phyloP scores from a whole-genome alignment of 2,113 vertebrate genomes.

The Laterallus jamaicensis region DNA sequence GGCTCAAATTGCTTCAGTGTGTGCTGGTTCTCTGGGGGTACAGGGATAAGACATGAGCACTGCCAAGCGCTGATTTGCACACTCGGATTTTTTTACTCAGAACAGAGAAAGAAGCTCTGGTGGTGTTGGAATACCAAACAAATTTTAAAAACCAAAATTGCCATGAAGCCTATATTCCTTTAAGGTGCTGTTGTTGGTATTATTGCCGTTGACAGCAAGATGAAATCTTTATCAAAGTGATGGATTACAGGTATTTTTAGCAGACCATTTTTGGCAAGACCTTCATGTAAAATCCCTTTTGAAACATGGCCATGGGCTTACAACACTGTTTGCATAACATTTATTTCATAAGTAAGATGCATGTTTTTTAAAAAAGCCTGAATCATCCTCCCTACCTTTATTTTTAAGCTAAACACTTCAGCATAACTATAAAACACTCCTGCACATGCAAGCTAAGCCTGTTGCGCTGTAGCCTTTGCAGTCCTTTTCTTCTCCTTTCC shows the following conservation, averaged over 20 bases:
- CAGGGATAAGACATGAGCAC: background rate
- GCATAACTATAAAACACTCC: background rate
- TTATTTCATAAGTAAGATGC: slow-evolving; percentile 18
- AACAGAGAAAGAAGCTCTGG: background rate
- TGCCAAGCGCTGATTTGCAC: background rate
- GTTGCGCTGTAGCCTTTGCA: slow-evolving; percentile 25
- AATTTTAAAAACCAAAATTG: background rate
- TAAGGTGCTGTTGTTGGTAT: background rate
- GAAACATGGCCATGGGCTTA: slow-evolving; percentile 4
- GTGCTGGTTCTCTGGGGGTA: background rate
- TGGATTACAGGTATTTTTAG: background rate
- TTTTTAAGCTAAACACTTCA: slow-evolving; percentile 23
- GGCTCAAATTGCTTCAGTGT: background rate
- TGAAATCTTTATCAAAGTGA: background rate
- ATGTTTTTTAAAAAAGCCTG: background rate
- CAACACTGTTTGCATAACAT: background rate
- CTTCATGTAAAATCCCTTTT: slow-evolving; percentile 30
- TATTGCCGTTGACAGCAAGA: background rate
- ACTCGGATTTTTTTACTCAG: background rate
- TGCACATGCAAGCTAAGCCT: slow-evolving; percentile 56
- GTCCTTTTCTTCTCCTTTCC: background rate
- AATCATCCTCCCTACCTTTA: slow-evolving; percentile 15
- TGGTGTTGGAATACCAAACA: background rate
- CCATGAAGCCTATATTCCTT: background rate
- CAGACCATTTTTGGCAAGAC: background rate